Evolutionary conservation across 2,888 invertebrate species (phyloP).

Genomic region (Leptothorax acervorum): DNA sequence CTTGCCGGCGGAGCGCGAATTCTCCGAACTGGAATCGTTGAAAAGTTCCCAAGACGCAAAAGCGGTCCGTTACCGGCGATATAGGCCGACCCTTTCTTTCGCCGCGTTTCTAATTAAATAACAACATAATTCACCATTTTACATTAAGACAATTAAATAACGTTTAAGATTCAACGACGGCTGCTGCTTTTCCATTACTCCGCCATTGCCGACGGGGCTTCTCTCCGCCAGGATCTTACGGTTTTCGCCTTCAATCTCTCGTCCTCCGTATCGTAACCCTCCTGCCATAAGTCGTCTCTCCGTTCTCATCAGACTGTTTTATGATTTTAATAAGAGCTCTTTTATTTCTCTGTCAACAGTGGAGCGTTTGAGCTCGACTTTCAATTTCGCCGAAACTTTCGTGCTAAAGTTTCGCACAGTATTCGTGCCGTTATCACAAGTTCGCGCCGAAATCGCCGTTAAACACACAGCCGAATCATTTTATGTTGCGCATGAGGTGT

Average conservation of each 20-base stretch:
- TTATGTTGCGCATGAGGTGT: background rate
- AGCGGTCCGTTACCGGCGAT: constrained; percentile 31
- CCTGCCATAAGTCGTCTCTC: constrained; percentile 55
- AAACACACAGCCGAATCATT: background rate
- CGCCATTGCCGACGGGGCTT: constrained; percentile 62
- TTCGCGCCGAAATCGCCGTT: constrained; percentile 3
- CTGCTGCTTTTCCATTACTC: constrained; percentile 82
- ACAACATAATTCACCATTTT: constrained; percentile 83
- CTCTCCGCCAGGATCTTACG: constrained; percentile 59
- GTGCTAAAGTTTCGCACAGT: constrained; percentile 36
- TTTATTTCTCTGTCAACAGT: constrained; percentile 75
- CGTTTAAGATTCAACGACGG: constrained; percentile 82
- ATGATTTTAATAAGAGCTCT: constrained; percentile 81
- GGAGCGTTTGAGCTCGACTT: constrained; percentile 38
- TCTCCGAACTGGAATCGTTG: constrained; percentile 18
- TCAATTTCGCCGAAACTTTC: constrained; percentile 38
- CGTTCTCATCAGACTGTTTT: constrained; percentile 74
- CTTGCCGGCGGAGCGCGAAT: constrained; percentile 32
- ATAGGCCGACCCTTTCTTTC: constrained; percentile 59
- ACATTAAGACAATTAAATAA: constrained; percentile 83
- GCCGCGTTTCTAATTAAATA: constrained; percentile 82
- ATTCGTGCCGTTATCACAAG: background rate
- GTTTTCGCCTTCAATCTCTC: constrained; percentile 69
- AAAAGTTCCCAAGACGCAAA: constrained; percentile 43
- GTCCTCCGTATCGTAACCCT: constrained; percentile 41